Conservation (phyloP, 2,797 vertebrate genomes). For the Pseudocheirus occidentalis region DNA sequence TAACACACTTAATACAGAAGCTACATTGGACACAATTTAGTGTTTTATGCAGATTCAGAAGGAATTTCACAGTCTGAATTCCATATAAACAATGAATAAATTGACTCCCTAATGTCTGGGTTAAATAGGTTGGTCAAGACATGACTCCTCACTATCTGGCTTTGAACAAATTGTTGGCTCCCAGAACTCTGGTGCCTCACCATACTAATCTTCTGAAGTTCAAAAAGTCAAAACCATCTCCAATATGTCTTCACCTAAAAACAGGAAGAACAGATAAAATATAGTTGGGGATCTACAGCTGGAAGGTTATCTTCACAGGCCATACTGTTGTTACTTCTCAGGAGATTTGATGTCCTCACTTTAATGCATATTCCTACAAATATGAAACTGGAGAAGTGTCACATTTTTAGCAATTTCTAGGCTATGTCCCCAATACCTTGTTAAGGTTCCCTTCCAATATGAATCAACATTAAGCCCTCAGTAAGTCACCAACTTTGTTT, state of each 20-base stretch:
- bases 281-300: neutral
- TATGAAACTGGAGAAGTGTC: neutral
- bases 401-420: neutral
- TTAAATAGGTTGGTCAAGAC: neutral
- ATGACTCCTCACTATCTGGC: neutral
- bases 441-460: neutral
- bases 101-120: neutral
- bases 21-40: constrained; percentile 54
- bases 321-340: neutral
- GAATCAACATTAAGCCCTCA: neutral
- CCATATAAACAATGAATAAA: neutral
- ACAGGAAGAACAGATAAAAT: neutral
- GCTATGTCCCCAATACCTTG: neutral
- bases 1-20: constrained; percentile 46
- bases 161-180: neutral
- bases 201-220: neutral
- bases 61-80: constrained; percentile 60
- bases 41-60: constrained; percentile 54
- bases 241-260: neutral
- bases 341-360: neutral
- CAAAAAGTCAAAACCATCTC: neutral
- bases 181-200: neutral
- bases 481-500: neutral
- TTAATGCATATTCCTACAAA: neutral
- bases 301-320: neutral